These are phyloP conservation scores for Pogona vitticeps DNA, from an alignment of 2,113 vertebrate genomes.

Conservation along the genomic window DNA sequence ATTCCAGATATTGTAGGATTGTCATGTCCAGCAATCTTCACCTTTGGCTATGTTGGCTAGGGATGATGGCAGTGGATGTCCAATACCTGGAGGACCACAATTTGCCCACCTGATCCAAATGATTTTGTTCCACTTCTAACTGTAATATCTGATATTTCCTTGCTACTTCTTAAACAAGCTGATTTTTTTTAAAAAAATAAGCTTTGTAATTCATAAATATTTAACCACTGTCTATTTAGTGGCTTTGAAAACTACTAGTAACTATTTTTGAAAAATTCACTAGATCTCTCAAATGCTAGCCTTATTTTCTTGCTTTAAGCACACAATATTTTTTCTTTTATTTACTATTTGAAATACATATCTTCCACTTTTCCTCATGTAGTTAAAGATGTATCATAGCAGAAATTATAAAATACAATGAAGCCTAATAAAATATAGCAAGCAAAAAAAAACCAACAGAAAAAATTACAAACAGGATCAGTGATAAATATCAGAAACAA, in stretches of 20 bases:
- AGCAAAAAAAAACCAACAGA: neutral
- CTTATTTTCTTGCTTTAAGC: neutral
- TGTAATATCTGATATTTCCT: neutral
- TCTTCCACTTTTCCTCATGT: neutral
- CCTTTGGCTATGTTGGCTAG: too few relatives aligned
- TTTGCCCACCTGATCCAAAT: neutral
- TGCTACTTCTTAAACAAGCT: neutral
- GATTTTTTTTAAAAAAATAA: neutral
- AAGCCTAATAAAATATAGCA: neutral
- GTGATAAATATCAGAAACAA: neutral
- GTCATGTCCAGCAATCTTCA: too few relatives aligned
- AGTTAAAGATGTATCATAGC: neutral
- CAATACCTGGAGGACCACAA: too few relatives aligned
- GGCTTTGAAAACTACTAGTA: neutral
- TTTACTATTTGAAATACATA: neutral
- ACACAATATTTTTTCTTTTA: neutral
- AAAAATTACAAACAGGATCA: neutral
- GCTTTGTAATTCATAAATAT: neutral
- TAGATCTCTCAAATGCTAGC: neutral
- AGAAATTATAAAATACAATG: neutral
- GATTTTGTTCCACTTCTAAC: constrained; percentile 14
- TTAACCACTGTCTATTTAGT: neutral
- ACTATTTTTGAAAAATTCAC: neutral
- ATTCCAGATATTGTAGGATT: too few relatives aligned
- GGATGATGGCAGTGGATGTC: too few relatives aligned